Percentiles rank a stretch among this genome's conserved stretches.
Conservation (phyloP, 1,140 invertebrate species). For the Sycophaga agraensis region DNA sequence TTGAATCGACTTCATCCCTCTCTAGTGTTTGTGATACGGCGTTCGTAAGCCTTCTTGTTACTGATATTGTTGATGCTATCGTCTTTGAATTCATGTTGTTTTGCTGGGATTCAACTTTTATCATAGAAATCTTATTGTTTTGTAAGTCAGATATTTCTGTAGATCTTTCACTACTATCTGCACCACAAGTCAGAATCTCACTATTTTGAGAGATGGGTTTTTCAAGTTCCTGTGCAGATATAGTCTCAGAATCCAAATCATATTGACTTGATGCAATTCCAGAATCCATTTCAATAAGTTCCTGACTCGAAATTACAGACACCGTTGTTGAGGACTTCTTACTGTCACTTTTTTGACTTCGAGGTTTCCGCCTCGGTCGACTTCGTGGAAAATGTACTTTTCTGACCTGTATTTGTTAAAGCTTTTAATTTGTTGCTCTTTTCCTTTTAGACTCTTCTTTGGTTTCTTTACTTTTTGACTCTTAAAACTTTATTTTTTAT, state of each 20-base stretch:
- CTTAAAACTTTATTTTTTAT: too few relatives aligned
- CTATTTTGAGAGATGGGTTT: not conserved
- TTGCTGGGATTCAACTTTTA: not conserved
- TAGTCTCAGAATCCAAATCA: constrained; percentile 36
- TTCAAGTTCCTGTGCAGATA: constrained; percentile 29
- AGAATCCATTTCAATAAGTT: constrained; percentile 36
- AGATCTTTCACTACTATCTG: not conserved
- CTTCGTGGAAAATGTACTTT: constrained; percentile 64
- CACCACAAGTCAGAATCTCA: too few relatives aligned
- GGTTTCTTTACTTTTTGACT: too few relatives aligned
- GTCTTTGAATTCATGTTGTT: not conserved
- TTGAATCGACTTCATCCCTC: too few relatives aligned
- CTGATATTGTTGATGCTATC: too few relatives aligned
- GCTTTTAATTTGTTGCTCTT: too few relatives aligned
- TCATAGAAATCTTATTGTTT: not conserved
- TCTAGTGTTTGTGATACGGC: too few relatives aligned
- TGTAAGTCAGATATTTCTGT: not conserved
- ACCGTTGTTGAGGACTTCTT: not conserved
- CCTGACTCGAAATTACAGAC: not conserved
- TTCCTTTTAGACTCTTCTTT: too few relatives aligned
- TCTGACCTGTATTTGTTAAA: constrained; percentile 62
- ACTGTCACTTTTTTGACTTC: constrained; percentile 3
- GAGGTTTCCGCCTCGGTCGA: constrained; percentile 57
- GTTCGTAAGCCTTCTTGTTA: too few relatives aligned
- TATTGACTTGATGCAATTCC: constrained; percentile 36